Conservation (phyloP, 2,113 vertebrate species). For the Stigmatopora argus region DNA sequence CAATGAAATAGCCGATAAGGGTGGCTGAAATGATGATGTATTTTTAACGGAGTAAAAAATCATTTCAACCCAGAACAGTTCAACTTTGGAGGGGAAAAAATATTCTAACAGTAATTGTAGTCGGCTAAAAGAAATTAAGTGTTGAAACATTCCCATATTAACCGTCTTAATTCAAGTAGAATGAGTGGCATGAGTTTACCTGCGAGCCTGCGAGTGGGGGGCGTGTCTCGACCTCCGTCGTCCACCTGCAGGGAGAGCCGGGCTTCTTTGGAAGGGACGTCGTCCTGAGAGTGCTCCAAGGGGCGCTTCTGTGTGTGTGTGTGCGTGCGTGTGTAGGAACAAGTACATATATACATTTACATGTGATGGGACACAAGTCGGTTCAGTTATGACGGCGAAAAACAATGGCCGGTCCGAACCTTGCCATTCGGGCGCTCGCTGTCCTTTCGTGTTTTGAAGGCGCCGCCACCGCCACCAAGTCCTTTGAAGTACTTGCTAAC, state of each 20-base stretch:
- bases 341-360: background rate
- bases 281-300: conserved; percentile 8
- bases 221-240: background rate
- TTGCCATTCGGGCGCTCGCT: conserved; percentile 31
- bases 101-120: background rate
- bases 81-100: too few species aligned
- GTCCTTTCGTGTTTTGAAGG: background rate
- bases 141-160: too few species aligned
- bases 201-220: conserved; percentile 17
- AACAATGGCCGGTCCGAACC: conserved; percentile 34
- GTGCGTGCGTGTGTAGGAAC: conserved; percentile 20
- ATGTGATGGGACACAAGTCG: background rate
- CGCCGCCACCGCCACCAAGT: conserved; percentile 16
- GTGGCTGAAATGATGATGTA: too few species aligned
- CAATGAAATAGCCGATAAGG: too few species aligned
- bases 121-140: too few species aligned
- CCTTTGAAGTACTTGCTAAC: conserved; percentile 76
- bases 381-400: background rate
- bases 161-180: too few species aligned
- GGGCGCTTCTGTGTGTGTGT: conserved; percentile 40
- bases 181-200: conserved; percentile 27
- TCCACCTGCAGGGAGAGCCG: conserved; percentile 34
- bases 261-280: conserved; percentile 50
- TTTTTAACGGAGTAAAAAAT: too few species aligned
- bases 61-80: too few species aligned